Evolutionary conservation across 2,113 vertebrate species (phyloP).

Genomic region (Zeus faber): DNA sequence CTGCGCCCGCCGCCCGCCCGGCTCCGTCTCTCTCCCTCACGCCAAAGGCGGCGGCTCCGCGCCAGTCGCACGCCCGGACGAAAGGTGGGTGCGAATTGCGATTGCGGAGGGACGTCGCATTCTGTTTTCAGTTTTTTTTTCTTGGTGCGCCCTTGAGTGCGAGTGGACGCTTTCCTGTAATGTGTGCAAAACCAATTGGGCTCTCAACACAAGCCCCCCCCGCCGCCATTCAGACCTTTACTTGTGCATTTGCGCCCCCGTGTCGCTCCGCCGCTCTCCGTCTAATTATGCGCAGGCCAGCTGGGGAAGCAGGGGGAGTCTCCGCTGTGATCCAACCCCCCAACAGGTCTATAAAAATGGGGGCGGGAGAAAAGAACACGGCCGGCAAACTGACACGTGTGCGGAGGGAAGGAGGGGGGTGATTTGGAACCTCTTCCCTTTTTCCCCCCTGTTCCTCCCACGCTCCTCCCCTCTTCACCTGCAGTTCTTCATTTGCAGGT

Average conservation of each 20-base stretch:
- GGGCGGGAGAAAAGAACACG: background rate
- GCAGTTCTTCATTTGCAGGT: conserved; percentile 68
- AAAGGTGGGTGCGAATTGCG: background rate
- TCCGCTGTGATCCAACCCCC: too few species aligned
- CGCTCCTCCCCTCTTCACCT: conserved; percentile 42
- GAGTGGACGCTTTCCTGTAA: conserved; percentile 27
- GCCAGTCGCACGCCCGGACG: too few species aligned
- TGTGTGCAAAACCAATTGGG: conserved; percentile 51
- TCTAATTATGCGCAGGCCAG: conserved; percentile 59
- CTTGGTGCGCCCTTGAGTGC: too few species aligned
- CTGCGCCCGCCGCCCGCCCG: too few species aligned
- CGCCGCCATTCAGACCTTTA: conserved; percentile 29
- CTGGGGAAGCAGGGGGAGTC: conserved; percentile 24
- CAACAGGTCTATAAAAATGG: background rate
- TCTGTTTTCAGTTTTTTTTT: too few species aligned
- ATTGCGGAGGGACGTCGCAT: too few species aligned
- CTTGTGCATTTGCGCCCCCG: conserved; percentile 3
- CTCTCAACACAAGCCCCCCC: conserved; percentile 52
- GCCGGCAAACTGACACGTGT: too few species aligned
- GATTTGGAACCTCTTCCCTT: conserved; percentile 64
- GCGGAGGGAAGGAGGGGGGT: conserved; percentile 27
- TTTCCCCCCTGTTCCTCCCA: conserved; percentile 54
- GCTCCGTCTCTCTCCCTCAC: too few species aligned
- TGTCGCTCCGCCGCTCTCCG: background rate
- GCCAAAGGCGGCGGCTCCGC: too few species aligned